Evolutionary conservation across 2,888 invertebrate genomes (phyloP).

Genomic region (Masnerella sp.): DNA sequence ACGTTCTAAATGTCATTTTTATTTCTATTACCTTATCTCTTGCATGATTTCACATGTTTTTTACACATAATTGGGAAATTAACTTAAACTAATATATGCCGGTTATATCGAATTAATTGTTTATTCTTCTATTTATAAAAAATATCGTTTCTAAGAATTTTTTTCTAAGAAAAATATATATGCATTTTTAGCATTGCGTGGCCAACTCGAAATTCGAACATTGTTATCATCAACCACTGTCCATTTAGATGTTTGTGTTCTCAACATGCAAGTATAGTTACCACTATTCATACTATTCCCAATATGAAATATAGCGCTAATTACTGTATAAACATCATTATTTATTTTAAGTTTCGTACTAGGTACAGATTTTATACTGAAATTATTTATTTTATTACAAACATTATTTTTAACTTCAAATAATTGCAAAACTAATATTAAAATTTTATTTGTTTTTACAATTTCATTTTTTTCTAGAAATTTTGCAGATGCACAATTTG

Average conservation of each 20-base stretch:
- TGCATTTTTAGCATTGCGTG: slow-evolving; percentile 4
- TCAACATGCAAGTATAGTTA: slow-evolving; percentile 3
- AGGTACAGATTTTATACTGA: slow-evolving; percentile 2
- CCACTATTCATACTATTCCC: not conserved
- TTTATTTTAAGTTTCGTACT: slow-evolving; percentile 1
- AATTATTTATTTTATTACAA: not conserved
- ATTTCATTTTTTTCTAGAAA: not conserved
- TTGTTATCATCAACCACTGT: not conserved
- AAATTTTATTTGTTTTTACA: not conserved
- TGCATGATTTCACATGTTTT: no score
- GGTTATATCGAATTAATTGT: no score
- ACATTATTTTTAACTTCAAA: slow-evolving; percentile 11
- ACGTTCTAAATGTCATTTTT: no score
- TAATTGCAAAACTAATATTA: slow-evolving; percentile 6
- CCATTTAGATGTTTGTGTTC: not conserved
- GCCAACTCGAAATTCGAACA: not conserved
- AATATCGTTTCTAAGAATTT: no score
- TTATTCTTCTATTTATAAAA: no score
- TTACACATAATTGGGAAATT: no score
- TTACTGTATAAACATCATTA: not conserved
- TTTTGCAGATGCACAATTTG: not conserved
- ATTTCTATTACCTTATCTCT: no score
- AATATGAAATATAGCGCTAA: not conserved
- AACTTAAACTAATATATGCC: no score
- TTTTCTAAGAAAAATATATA: slow-evolving; percentile 1